Base-by-base conservation (phyloP, 2,113 vertebrate genomes). In the Steatornis caripensis region DNA sequence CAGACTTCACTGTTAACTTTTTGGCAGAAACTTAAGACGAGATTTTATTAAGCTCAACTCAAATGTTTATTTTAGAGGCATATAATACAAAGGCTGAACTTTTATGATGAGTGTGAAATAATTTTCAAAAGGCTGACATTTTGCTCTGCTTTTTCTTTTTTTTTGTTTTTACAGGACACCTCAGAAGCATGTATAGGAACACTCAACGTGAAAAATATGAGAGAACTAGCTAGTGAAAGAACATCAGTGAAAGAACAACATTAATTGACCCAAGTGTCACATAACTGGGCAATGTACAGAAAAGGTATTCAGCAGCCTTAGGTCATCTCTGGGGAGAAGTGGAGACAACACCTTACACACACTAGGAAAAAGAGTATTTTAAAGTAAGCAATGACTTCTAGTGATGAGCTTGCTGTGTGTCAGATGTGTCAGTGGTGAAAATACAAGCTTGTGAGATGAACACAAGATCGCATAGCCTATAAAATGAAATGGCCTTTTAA, bases 401-500 rank as follows among this genome's bases (percentile, higher is more conserved):
- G 1, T 32, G 23, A 76, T 55, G 74, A 66, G n/a, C 62, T 41
- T 2, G 4, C 46, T 70, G 39, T n/a, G 34, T 81, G 51, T 81
- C 81, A 81, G 46, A 43, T 24, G 32, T 51, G 61, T 64, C 96
- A 88, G 57, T 12, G 32, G 57, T 60, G 36, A 76, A 91, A 85
- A 68, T 11, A 55, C 34, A 71, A 76, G 27, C 23, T 39, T 76
- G 14, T 21, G 41, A 79, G 62, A 94, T 36, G 34, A 94, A 65
- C 32, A 54, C 27, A 82, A 81, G 32, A 66, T 41, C 8, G 0
- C 41, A 92, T 12, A 66, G 36, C 36, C 65, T 46, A 65, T 65
- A 80, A 92, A 95, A 85, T n/a, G 12, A 72, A 80, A 57, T 20
- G 27, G 18, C 45, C 30, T 83, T 93, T 65, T 64, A 76, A 93